Evolutionary conservation across 2,888 invertebrate species (phyloP), one percentile per base, ranked within the genome.

Genomic region (Lasius platythorax): DNA sequence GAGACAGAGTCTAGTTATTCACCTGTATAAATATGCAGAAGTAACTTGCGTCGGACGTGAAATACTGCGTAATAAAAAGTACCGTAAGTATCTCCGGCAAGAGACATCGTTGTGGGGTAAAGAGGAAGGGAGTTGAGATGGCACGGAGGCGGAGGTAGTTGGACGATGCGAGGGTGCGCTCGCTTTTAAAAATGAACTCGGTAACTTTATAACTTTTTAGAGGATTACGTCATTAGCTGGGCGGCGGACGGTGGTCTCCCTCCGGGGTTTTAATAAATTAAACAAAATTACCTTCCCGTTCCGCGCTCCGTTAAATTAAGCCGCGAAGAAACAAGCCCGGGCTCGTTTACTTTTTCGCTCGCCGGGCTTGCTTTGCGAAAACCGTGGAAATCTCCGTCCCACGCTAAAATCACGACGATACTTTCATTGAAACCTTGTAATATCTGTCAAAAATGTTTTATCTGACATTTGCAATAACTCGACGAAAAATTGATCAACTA

Each of bases 191-290:
- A 94, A 94, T 93, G 92, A 93, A 93, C 92, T 91, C 91, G 89
- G 90, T 93, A 94, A 93, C 92, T 93, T 93, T 93, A 93, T 93
- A 92, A 93, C 93, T 93, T 93, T 93, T 93, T 91, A 91, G 91
- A 92, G 92, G 91, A 93, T 93, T 93, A 92, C 91, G 90, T 91
- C 91, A 93, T 93, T 93, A 93, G 90, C 91, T 79, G 82, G 85
- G 79, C 87, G 82, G 70, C 84, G 83, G 82, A 40, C 56, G 43
- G 43, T 30, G 46, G 46, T 83, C 82, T 81, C 64, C 84, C 68
- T 85, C 75, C 81, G 72, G 88, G 91, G 89, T 93, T 92, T 94
- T 94, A 93, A 94, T 93, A 93, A 94, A 94, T 94, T 94, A 94
- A 94, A 93, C 92, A 92, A 92, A 93, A 94, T 94, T 94, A 93